These are phyloP conservation scores for Oreamnos americanus DNA, from an alignment of 2,113 vertebrate genomes.

Conservation along the genomic window DNA sequence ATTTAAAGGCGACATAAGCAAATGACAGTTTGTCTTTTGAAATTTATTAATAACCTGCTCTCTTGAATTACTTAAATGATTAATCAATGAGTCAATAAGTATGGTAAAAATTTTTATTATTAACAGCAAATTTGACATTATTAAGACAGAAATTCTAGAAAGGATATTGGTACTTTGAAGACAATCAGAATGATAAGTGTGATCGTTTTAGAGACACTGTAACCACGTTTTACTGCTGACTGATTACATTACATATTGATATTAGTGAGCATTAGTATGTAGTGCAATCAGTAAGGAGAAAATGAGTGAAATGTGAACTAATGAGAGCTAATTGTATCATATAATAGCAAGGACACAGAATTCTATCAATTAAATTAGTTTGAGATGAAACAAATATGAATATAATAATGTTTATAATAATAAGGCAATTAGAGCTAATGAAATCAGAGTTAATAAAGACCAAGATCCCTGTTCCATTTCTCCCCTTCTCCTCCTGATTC, in stretches of 20 bases:
- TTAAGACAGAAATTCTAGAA: constrained; percentile 80
- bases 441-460: constrained; percentile 83
- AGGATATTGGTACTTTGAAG: constrained; percentile 83
- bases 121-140: constrained; percentile 80
- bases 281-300: constrained; percentile 86
- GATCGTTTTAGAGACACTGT: constrained; percentile 80
- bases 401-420: constrained; percentile 88
- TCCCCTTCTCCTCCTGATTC: constrained; percentile 22
- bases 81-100: constrained; percentile 79
- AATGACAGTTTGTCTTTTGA: constrained; percentile 72
- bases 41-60: constrained; percentile 77
- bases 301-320: constrained; percentile 88
- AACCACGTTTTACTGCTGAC: constrained; percentile 81
- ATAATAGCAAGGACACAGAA: constrained; percentile 87
- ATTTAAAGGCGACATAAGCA: constrained; percentile 73
- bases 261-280: constrained; percentile 82
- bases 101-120: constrained; percentile 79
- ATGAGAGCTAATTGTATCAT: constrained; percentile 89
- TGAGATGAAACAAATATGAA: constrained; percentile 88
- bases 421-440: constrained; percentile 87
- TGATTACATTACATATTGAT: constrained; percentile 90
- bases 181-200: constrained; percentile 85
- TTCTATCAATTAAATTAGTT: constrained; percentile 89
- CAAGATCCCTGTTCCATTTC: constrained; percentile 62
- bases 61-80: constrained; percentile 79